phyloP scores from a whole-genome alignment of 2,888 invertebrate genomes.

The Hipparchia sbordonii region DNA sequence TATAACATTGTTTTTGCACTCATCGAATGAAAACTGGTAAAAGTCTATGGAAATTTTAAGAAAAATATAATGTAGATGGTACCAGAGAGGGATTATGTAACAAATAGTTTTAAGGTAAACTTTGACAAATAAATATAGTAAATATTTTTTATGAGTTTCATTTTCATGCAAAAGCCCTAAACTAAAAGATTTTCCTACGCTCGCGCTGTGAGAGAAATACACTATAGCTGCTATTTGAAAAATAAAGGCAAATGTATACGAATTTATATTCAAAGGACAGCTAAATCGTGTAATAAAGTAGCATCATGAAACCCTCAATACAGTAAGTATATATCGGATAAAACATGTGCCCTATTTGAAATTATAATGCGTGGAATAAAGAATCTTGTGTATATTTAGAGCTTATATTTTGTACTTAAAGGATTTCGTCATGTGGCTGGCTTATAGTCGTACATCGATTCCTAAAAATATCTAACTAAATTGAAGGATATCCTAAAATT shows the following conservation, averaged over 20 bases:
- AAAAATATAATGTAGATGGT: conserved; percentile 27
- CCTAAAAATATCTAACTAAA: too few relatives aligned
- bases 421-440: too few relatives aligned
- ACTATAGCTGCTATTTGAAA: neutral
- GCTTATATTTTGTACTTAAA: too few relatives aligned
- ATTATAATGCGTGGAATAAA: conserved; percentile 13
- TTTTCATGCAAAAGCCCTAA: conserved; percentile 28
- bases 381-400: neutral
- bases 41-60: conserved; percentile 30
- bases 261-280: conserved; percentile 40
- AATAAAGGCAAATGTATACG: conserved; percentile 16
- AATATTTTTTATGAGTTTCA: conserved; percentile 52
- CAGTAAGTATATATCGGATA: conserved; percentile 7
- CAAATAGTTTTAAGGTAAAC: conserved; percentile 63
- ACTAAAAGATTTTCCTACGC: neutral
- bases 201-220: neutral
- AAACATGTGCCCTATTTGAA: conserved; percentile 7
- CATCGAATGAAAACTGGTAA: conserved; percentile 20
- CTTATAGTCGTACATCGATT: too few relatives aligned
- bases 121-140: conserved; percentile 81
- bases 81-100: conserved; percentile 42
- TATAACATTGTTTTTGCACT: conserved; percentile 33
- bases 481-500: too few relatives aligned
- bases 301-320: conserved; percentile 24
- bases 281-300: conserved; percentile 35